phyloP scores from a whole-genome alignment of 2,888 invertebrate species.

The Dynastes hyllus region DNA sequence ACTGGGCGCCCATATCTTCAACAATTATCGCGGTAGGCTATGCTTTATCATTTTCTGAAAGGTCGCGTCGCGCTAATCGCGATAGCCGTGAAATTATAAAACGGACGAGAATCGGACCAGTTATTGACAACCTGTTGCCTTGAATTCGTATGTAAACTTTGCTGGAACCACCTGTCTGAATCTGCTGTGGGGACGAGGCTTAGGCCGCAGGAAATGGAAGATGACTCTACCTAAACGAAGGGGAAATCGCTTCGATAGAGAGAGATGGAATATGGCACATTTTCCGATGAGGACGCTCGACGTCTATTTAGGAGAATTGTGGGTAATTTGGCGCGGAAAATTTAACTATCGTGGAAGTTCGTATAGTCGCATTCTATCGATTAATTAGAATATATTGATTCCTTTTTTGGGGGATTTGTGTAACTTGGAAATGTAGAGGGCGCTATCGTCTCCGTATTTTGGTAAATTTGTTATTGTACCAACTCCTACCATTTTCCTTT shows the following conservation, averaged over 20 bases:
- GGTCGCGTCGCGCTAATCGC: conserved; percentile 4
- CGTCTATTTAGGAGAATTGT: neutral
- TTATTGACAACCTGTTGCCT: conserved; percentile 42
- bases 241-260: neutral
- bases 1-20: conserved; percentile 23
- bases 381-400: neutral
- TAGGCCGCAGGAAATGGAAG: neutral
- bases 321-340: conserved; percentile 5
- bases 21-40: conserved; percentile 23
- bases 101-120: neutral
- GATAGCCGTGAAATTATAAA: conserved; percentile 20
- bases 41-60: conserved; percentile 9
- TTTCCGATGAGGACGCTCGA: neutral
- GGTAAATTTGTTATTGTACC: too few species aligned
- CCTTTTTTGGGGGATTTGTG: neutral
- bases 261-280: neutral
- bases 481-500: too few species aligned
- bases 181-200: neutral
- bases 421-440: too few species aligned
- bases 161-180: conserved; percentile 39
- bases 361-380: too few species aligned
- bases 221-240: neutral
- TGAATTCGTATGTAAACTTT: conserved; percentile 6
- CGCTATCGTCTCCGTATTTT: too few species aligned
- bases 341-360: neutral